Evolutionary conservation across 2,797 vertebrate species (phyloP).

Genomic region (Phataginus tetradactyla): DNA sequence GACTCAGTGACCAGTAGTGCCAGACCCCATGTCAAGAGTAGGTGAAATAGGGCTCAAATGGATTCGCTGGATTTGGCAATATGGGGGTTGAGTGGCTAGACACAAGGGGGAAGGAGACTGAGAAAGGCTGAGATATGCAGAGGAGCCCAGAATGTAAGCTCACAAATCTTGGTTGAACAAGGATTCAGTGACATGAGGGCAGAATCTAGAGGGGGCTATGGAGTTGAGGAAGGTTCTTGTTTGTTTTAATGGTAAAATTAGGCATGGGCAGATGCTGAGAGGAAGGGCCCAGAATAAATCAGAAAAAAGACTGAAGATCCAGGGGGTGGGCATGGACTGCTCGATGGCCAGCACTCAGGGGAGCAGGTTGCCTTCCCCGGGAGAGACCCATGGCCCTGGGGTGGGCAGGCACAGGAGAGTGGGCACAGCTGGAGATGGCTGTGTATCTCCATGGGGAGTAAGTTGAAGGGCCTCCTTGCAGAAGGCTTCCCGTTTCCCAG

Average conservation of each 20-base stretch:
- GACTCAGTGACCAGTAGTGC: not conserved
- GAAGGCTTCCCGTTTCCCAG: not conserved
- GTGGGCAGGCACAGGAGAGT: accelerated
- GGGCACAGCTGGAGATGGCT: too few relatives aligned
- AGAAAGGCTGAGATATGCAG: not conserved
- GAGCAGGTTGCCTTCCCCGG: not conserved
- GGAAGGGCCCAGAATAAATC: not conserved
- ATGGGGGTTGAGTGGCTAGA: accelerated
- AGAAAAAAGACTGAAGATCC: not conserved
- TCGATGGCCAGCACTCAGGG: too few relatives aligned
- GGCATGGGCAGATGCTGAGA: not conserved
- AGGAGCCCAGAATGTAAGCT: not conserved
- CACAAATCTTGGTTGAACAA: not conserved
- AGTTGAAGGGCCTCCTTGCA: not conserved
- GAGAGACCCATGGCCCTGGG: not conserved
- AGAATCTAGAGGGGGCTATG: not conserved
- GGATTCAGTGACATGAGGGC: not conserved
- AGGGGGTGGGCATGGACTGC: not conserved
- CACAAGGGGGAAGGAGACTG: accelerated
- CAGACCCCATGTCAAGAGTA: not conserved
- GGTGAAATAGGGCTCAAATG: not conserved
- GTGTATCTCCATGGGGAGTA: not conserved
- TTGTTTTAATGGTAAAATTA: not conserved
- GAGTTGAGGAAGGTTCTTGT: not conserved
- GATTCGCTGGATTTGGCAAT: not conserved